Evolutionary conservation across 2,113 vertebrate genomes (phyloP).

Genomic region (Bubo scandiacus): DNA sequence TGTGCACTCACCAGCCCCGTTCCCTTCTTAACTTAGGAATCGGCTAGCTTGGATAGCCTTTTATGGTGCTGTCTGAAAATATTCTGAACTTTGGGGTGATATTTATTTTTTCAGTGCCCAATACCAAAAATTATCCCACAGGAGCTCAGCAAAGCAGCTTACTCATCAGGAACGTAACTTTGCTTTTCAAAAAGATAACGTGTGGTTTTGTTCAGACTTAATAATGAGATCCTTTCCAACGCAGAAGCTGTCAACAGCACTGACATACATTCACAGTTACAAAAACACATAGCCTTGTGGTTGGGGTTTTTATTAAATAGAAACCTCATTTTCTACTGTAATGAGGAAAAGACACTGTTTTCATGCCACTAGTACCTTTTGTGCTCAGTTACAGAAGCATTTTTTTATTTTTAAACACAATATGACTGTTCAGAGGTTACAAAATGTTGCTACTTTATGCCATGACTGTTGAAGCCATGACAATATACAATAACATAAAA

Average conservation of each 20-base stretch:
- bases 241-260: slow-evolving; percentile 43
- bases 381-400: neutral
- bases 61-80: slow-evolving; percentile 66
- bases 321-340: slow-evolving; percentile 33
- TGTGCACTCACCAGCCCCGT: neutral
- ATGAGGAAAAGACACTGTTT: neutral
- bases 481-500: neutral
- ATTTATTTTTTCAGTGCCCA: slow-evolving; percentile 18
- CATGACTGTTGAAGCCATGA: neutral
- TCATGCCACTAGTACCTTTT: slow-evolving; percentile 18
- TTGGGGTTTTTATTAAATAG: slow-evolving; percentile 18
- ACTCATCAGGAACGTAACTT: slow-evolving; percentile 18
- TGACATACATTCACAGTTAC: neutral
- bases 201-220: slow-evolving; percentile 50
- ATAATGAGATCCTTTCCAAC: slow-evolving; percentile 45
- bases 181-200: slow-evolving; percentile 1
- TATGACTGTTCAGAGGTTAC: neutral
- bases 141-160: slow-evolving; percentile 4
- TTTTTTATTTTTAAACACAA: neutral
- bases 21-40: slow-evolving; percentile 46
- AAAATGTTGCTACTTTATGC: neutral
- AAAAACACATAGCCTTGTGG: slow-evolving; percentile 28
- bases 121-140: slow-evolving; percentile 56
- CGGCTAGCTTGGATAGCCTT: slow-evolving; percentile 48
- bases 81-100: slow-evolving; percentile 51